Base-by-base conservation (phyloP, 2,888 invertebrate species). In the Leistus spinibarbis region DNA sequence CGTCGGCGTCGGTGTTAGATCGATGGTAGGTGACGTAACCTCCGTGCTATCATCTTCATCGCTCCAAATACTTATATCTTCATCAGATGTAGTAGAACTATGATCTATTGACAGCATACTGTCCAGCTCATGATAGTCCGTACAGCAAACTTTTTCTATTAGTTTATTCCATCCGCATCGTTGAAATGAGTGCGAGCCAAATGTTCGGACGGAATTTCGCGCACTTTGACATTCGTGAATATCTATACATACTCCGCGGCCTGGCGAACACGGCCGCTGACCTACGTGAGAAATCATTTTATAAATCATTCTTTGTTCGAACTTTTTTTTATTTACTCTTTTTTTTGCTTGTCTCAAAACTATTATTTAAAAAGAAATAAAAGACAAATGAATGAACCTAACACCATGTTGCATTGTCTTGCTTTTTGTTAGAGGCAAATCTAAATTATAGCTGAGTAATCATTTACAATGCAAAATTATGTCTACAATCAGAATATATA, bases 101-200 rank as follows among this genome's bases (percentile, higher is more conserved):
- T 7, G 2, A n/a, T n/a, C n/a, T 40, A 3, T 1, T 40, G 40
- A 13, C 40, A 40, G 7, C 40, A 40, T 40, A 40, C 0, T 40
- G 13, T 40, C 40, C 40, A 40, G 13, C 7, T 10, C 40, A 40
- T 24, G 24, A 24, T 40, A 10, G 23, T 66, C 73, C 40, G 54
- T 54, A 16, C 73, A 73, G 19, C 73, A 73, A 19, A 73, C 67
- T 67, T 73, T 73, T 67, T 73, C 73, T 9, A 67, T 53, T 22
- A 73, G 19, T 4, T 67, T 67, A 60, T 73, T 73, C 73, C 73
- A 73, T 9, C 73, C 73, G 23, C 73, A 73, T 40, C 73, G 56
- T 62, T 73, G 60, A 13, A 73, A 53, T 9, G 22, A 20, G 60
- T 73, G 73, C 40, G 27, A 60, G 23, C 73, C 73, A 53, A 53